A percentile compares a stretch with the other conserved stretches of the same genome.
These are phyloP conservation scores for Thereuonema tuberculata DNA, from an alignment of 1,140 invertebrate species.

Conservation along the genomic window DNA sequence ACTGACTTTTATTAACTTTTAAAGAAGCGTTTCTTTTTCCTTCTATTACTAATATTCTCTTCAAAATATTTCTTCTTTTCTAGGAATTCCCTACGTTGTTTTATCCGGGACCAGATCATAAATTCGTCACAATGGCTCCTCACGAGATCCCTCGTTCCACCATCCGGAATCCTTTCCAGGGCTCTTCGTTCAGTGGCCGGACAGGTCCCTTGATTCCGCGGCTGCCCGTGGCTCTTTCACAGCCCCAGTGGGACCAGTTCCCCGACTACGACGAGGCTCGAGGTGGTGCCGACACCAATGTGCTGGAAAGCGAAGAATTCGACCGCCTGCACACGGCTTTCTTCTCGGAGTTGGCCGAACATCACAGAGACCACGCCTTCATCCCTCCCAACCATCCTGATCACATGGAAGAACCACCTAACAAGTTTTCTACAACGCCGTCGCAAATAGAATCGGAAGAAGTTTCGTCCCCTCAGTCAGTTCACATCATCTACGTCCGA, in stretches of 20 bases:
- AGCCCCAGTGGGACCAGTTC: neutral
- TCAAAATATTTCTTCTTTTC: neutral
- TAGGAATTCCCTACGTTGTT: constrained; percentile 1
- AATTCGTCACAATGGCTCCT: constrained; percentile 2
- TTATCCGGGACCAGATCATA: constrained; percentile 1
- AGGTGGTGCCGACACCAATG: neutral
- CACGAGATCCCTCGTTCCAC: neutral
- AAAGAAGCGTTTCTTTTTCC: too few relatives aligned
- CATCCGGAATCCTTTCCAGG: neutral
- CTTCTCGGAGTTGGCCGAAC: too few relatives aligned
- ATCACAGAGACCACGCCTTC: too few relatives aligned
- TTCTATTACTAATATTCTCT: neutral
- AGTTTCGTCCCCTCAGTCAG: too few relatives aligned
- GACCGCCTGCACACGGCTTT: too few relatives aligned
- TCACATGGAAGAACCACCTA: too few relatives aligned
- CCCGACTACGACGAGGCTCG: too few relatives aligned
- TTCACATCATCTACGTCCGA: neutral
- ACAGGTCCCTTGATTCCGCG: neutral
- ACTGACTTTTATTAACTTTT: too few relatives aligned
- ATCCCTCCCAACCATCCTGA: too few relatives aligned
- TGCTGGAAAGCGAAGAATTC: too few relatives aligned
- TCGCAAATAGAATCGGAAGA: too few relatives aligned
- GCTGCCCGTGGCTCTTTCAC: neutral
- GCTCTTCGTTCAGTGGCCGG: neutral
- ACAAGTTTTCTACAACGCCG: too few relatives aligned